These are phyloP conservation scores for Acanthis flammea DNA, from an alignment of 2,797 vertebrate species.

Conservation along the genomic window DNA sequence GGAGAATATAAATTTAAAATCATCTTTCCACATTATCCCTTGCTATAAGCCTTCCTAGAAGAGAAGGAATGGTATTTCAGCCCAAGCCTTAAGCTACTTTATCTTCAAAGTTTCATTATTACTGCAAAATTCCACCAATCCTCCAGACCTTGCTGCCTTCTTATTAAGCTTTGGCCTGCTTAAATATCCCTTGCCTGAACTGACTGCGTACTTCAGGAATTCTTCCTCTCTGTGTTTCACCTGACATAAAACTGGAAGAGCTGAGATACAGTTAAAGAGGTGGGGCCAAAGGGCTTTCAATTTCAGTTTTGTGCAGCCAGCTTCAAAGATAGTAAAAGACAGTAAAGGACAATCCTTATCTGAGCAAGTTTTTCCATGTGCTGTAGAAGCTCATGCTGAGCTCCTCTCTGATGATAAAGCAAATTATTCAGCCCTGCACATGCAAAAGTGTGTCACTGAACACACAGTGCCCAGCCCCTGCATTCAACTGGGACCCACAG, in stretches of 20 bases:
- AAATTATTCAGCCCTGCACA: background rate
- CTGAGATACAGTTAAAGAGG: background rate
- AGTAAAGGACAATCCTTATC: background rate
- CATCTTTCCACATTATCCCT: background rate
- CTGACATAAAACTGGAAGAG: background rate
- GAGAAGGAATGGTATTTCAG: background rate
- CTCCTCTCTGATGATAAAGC: background rate
- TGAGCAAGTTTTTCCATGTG: background rate
- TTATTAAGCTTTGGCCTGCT: background rate
- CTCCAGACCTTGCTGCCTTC: background rate
- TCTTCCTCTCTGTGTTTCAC: background rate
- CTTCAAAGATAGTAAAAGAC: background rate
- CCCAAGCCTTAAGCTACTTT: background rate
- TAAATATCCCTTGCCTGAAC: background rate
- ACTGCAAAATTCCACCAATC: background rate
- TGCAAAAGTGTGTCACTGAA: rapidly evolving
- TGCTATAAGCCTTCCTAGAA: background rate
- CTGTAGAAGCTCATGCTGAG: background rate
- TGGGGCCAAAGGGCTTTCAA: background rate
- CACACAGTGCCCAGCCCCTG: background rate
- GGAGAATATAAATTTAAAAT: background rate
- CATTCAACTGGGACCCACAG: background rate
- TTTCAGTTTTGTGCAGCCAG: background rate
- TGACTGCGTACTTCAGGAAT: background rate
- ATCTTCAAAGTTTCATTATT: background rate